Percentiles rank a stretch among this genome's conserved stretches.
phyloP scores from a whole-genome alignment of 2,797 vertebrate species.

The Cirrhinus mrigala region DNA sequence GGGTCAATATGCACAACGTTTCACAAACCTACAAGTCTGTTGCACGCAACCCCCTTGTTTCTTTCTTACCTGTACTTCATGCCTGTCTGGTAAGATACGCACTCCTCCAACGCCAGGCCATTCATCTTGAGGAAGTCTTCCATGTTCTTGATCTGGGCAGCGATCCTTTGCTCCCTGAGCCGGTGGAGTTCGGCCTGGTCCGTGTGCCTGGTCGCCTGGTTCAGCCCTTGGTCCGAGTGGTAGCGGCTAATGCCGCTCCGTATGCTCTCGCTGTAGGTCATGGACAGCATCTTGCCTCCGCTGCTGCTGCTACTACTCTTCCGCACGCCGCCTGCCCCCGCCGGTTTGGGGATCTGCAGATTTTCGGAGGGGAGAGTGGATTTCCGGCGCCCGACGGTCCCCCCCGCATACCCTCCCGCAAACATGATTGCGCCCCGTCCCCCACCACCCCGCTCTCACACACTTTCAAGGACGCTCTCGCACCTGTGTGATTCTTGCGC shows the following conservation, averaged over 20 bases:
- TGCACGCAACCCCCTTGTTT: background rate
- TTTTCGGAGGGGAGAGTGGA: slow-evolving; percentile 76
- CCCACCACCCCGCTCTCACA: slow-evolving; percentile 22
- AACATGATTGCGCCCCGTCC: slow-evolving; percentile 72
- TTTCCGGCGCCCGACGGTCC: slow-evolving; percentile 59
- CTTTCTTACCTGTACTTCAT: slow-evolving; percentile 97
- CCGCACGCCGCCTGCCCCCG: slow-evolving; percentile 69
- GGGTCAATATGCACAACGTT: background rate
- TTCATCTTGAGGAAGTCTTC: slow-evolving; percentile 98
- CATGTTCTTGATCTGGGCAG: slow-evolving; percentile 92
- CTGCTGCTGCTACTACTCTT: slow-evolving; percentile 77
- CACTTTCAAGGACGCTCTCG: slow-evolving; percentile 14
- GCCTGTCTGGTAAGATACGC: slow-evolving; percentile 90
- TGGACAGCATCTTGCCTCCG: slow-evolving; percentile 91
- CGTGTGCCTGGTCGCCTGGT: slow-evolving; percentile 81
- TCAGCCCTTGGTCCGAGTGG: slow-evolving; percentile 93
- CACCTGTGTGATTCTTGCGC: slow-evolving; percentile 40
- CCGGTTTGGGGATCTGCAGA: slow-evolving; percentile 79
- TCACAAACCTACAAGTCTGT: background rate
- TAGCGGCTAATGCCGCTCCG: slow-evolving; percentile 93
- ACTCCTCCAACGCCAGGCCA: slow-evolving; percentile 90
- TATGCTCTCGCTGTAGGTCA: slow-evolving; percentile 97
- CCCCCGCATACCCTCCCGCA: slow-evolving; percentile 74
- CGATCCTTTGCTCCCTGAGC: slow-evolving; percentile 89
- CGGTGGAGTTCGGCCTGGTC: slow-evolving; percentile 90